Evolutionary conservation across 2,888 invertebrate species (phyloP).

Genomic region (Myopa tessellatipennis): DNA sequence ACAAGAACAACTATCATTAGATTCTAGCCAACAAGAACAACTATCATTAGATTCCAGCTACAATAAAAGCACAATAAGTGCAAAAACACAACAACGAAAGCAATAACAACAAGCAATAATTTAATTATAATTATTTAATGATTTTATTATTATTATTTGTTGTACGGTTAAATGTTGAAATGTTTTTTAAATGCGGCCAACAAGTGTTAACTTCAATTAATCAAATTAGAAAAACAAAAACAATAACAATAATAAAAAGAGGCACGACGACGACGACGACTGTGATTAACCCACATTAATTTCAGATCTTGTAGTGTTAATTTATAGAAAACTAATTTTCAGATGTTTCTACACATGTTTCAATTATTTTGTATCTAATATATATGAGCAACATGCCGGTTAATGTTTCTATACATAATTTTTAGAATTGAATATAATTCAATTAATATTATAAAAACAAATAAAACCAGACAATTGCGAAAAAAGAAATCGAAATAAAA

Average conservation of each 20-base stretch:
- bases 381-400: no score
- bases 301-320: no score
- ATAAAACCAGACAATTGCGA: background rate
- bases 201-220: constrained; percentile 31
- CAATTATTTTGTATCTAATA: no score
- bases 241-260: background rate
- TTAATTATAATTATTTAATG: constrained; percentile 1
- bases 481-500: background rate
- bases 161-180: background rate
- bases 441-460: background rate
- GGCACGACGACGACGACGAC: background rate
- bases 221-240: background rate
- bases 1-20: background rate
- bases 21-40: background rate
- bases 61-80: background rate
- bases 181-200: constrained; percentile 24
- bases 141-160: constrained; percentile 2
- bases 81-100: background rate
- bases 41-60: background rate
- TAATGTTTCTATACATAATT: no score
- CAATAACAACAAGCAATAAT: background rate
- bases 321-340: no score
- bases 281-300: background rate
- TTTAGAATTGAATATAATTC: no score
- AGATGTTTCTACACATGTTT: no score